A percentile compares a stretch with the other conserved stretches of the same genome.
Conservation (phyloP, 1,140 invertebrate genomes). For the Aphaenogaster ashmeadi region DNA sequence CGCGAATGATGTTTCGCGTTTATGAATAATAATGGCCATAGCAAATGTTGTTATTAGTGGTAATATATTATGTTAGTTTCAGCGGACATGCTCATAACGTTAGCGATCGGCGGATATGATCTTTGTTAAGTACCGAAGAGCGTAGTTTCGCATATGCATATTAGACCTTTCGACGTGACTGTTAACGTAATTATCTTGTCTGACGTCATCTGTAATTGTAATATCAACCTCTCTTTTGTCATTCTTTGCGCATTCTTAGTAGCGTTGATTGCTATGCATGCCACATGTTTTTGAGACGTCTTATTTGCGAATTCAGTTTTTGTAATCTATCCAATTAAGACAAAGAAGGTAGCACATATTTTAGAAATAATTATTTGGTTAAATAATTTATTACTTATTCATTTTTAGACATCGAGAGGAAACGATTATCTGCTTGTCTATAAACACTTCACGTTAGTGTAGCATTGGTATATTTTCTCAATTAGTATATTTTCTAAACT, state of each 20-base stretch:
- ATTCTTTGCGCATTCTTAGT: neutral
- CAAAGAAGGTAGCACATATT: neutral
- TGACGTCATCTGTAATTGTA: neutral
- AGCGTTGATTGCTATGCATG: neutral
- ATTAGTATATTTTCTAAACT: no score
- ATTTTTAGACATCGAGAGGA: neutral
- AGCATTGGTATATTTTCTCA: neutral
- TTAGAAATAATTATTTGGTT: neutral
- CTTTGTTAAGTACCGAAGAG: slow-evolving; percentile 16
- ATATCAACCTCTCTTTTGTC: neutral
- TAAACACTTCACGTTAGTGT: neutral
- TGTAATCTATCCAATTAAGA: neutral
- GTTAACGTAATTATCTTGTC: slow-evolving; percentile 2
- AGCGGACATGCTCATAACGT: slow-evolving; percentile 11
- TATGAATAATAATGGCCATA: slow-evolving; percentile 56
- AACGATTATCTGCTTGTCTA: neutral
- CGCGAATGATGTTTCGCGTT: slow-evolving; percentile 49
- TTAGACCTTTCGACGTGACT: neutral
- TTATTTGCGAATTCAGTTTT: neutral
- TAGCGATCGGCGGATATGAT: slow-evolving; percentile 16
- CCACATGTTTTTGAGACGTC: neutral
- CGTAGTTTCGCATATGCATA: neutral
- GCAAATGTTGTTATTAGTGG: slow-evolving; percentile 55
- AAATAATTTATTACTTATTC: neutral
- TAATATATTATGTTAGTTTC: slow-evolving; percentile 36